Percentiles rank a stretch among this genome's conserved stretches.
These are phyloP conservation scores for Petrolisthes cinctipes DNA, from an alignment of 2,888 invertebrate species.

Conservation along the genomic window DNA sequence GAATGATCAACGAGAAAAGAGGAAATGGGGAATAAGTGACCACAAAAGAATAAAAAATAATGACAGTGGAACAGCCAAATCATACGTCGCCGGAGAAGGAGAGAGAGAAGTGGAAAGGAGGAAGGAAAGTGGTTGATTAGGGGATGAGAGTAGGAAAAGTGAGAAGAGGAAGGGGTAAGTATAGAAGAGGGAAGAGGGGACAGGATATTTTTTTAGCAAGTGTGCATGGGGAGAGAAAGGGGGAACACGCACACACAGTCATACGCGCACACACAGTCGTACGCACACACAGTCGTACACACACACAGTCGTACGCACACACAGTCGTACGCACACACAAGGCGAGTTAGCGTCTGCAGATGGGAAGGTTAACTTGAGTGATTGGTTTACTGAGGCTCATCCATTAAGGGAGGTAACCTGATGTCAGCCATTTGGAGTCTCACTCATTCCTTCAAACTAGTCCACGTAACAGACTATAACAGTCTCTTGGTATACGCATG, in stretches of 20 bases:
- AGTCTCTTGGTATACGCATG: no score
- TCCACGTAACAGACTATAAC: no score
- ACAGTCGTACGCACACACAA: neutral
- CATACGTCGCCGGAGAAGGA: neutral
- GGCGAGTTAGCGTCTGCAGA: no score
- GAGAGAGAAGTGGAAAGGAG: neutral
- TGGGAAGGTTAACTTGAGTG: no score
- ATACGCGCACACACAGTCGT: neutral
- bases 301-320: neutral
- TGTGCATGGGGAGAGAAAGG: no score
- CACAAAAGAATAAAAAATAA: neutral
- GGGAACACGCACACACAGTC: neutral
- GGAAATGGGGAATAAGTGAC: neutral
- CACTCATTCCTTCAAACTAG: no score
- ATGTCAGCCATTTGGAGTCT: no score
- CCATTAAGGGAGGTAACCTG: no score
- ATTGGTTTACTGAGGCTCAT: no score
- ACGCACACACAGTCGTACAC: neutral
- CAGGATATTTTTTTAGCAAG: no score
- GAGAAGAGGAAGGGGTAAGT: neutral
- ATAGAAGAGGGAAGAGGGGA: neutral
- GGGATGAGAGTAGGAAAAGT: no score
- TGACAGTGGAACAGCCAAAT: neutral
- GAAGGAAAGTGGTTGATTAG: neutral
- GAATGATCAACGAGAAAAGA: neutral